phyloP scores from a whole-genome alignment of 1,140 invertebrate genomes.

The Watersipora subatra region DNA sequence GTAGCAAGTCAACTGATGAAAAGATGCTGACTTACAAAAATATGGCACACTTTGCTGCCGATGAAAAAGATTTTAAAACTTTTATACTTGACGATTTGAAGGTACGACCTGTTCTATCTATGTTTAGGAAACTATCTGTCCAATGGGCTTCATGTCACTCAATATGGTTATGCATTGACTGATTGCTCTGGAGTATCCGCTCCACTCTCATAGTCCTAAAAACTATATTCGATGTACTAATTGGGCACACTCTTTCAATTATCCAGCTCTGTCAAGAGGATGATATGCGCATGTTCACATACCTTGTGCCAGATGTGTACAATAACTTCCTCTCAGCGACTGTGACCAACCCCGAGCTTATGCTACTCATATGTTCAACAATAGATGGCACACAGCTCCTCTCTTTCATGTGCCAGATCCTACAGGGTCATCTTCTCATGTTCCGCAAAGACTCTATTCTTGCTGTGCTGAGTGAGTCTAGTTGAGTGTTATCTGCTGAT shows the following conservation, averaged over 20 bases:
- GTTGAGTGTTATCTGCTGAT: background rate
- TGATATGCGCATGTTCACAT: conserved; percentile 72
- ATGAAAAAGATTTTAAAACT: conserved; percentile 55
- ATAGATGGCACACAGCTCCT: conserved; percentile 73
- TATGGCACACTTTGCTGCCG: conserved; percentile 50
- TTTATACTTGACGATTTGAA: conserved; percentile 65
- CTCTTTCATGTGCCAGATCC: conserved; percentile 71
- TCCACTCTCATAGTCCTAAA: too few relatives aligned
- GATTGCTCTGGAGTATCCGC: too few relatives aligned
- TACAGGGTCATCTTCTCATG: conserved; percentile 61
- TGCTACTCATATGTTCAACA: conserved; percentile 72
- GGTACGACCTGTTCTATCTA: conserved; percentile 33
- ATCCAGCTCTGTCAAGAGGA: conserved; percentile 66
- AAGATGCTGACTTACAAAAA: conserved; percentile 66
- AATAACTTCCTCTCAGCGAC: conserved; percentile 44
- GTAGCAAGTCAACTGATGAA: conserved; percentile 52
- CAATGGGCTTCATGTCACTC: too few relatives aligned
- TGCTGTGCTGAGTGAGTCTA: conserved; percentile 42
- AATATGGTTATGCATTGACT: too few relatives aligned
- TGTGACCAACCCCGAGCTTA: conserved; percentile 66
- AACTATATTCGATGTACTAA: too few relatives aligned
- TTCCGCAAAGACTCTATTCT: conserved; percentile 44
- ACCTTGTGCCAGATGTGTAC: conserved; percentile 78
- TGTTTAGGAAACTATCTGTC: background rate
- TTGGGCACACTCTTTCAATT: too few relatives aligned